Conservation (phyloP, 2,797 vertebrate genomes). For the Hephaestus fuliginosus region DNA sequence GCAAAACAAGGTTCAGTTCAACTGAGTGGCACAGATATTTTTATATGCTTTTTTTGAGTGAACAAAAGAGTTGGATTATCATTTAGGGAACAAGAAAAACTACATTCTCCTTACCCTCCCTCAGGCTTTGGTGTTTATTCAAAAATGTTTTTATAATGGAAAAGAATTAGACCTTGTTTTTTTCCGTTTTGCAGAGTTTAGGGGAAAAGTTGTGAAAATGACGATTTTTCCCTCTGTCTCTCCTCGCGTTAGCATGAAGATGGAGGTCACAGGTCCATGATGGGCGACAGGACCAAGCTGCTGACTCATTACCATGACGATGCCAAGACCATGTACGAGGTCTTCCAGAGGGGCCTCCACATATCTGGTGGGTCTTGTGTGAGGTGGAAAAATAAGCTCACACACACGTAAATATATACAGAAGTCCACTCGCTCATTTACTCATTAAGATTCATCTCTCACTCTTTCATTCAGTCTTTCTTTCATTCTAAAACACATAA, state of each 20-base stretch:
- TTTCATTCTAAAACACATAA: neutral
- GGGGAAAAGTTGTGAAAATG: neutral
- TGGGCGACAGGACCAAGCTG: conserved; percentile 88
- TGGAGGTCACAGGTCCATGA: conserved; percentile 91
- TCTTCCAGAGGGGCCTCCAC: conserved; percentile 93
- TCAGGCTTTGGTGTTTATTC: neutral
- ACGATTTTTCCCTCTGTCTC: neutral
- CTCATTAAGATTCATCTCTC: too few species aligned
- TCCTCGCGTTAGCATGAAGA: conserved; percentile 81
- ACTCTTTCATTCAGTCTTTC: neutral
- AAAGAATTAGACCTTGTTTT: neutral
- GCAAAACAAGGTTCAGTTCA: neutral
- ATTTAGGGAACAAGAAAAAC: conserved; percentile 6
- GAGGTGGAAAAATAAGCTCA: neutral
- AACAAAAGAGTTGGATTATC: conserved; percentile 16
- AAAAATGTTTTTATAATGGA: neutral
- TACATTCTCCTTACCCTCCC: neutral
- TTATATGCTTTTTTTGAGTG: conserved; percentile 8
- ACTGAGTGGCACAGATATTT: neutral
- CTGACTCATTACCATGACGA: conserved; percentile 96
- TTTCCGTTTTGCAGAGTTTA: neutral
- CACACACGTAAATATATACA: neutral
- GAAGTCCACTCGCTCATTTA: neutral
- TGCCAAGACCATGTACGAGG: conserved; percentile 96
- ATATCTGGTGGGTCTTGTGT: conserved; percentile 90